Evolutionary conservation across 2,113 vertebrate genomes (phyloP).

Genomic region (Eonycteris spelaea): DNA sequence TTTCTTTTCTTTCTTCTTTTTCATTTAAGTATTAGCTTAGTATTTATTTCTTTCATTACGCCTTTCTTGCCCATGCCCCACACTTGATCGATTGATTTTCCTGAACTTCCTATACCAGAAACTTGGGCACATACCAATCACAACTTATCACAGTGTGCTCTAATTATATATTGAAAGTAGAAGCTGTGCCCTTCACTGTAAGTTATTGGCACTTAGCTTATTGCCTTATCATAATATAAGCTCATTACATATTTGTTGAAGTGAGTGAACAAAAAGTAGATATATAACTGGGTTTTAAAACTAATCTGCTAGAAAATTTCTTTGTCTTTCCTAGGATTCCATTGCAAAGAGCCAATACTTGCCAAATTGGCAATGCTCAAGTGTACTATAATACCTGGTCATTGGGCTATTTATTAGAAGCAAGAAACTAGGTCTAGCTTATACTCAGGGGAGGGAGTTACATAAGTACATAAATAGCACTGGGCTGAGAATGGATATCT

Average conservation of each 20-base stretch:
- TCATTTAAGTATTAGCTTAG: background rate
- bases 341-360: background rate
- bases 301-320: background rate
- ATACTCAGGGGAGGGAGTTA: background rate
- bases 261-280: background rate
- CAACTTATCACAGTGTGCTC: background rate
- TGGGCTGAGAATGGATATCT: background rate
- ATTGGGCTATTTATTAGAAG: background rate
- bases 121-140: background rate
- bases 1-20: background rate
- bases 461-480: background rate
- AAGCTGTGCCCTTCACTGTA: background rate
- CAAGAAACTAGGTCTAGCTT: background rate
- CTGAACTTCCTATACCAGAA: background rate
- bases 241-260: background rate
- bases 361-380: background rate
- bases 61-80: background rate
- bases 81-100: background rate
- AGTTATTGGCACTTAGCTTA: conserved; percentile 2
- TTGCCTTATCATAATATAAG: background rate
- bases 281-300: background rate
- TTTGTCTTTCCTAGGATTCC: background rate
- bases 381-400: background rate
- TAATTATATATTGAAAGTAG: background rate
- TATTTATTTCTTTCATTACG: background rate